Percentiles rank a stretch among this genome's conserved stretches.
These are phyloP conservation scores for Crotalus viridis DNA, from an alignment of 2,113 vertebrate genomes.

Conservation along the genomic window DNA sequence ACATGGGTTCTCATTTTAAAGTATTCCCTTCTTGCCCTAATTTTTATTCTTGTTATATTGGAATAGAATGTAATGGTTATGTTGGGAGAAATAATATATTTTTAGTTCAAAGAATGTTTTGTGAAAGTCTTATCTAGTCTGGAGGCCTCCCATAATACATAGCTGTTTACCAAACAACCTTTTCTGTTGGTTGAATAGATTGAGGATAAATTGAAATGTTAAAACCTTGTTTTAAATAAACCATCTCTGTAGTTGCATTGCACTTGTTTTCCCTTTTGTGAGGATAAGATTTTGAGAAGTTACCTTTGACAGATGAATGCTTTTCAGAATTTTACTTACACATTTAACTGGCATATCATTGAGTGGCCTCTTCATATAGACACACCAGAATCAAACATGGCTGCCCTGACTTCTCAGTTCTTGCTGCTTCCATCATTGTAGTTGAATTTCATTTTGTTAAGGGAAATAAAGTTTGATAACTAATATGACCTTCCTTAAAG, in stretches of 20 bases:
- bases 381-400: conserved; percentile 32
- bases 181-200: conserved; percentile 47
- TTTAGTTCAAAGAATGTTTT: neutral
- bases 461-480: conserved; percentile 40
- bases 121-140: neutral
- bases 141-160: neutral
- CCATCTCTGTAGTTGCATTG: conserved; percentile 40
- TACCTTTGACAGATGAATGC: conserved; percentile 21
- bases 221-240: conserved; percentile 51
- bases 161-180: neutral
- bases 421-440: conserved; percentile 61
- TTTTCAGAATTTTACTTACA: conserved; percentile 35
- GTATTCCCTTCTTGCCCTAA: neutral
- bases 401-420: conserved; percentile 52
- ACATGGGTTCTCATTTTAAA: neutral
- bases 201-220: conserved; percentile 43
- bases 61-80: neutral
- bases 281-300: conserved; percentile 37
- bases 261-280: neutral
- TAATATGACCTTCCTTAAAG: conserved; percentile 52
- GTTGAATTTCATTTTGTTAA: conserved; percentile 44
- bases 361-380: conserved; percentile 32
- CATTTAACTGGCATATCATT: conserved; percentile 39
- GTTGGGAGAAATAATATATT: conserved; percentile 1
- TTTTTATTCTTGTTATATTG: neutral